Percentiles rank a stretch among this genome's conserved stretches.
Conservation (phyloP, 35 echinoderm and acorn worm species). For the Ophioderma brevispina region DNA sequence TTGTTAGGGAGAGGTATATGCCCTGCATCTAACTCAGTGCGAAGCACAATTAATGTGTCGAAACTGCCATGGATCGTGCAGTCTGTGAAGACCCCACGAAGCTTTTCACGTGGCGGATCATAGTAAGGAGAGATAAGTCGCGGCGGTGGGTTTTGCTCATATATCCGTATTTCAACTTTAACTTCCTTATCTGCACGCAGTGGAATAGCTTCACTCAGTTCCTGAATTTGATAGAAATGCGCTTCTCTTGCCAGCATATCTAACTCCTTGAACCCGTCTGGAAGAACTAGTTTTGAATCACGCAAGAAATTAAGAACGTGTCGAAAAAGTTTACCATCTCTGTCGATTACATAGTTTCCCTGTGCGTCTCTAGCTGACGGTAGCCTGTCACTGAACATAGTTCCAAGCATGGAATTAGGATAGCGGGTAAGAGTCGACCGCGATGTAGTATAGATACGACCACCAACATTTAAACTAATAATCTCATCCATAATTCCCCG, state of each 20-base stretch:
- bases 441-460: slow-evolving; percentile 46
- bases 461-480: slow-evolving; percentile 62
- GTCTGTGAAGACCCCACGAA: too few relatives aligned
- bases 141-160: too few relatives aligned
- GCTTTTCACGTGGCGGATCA: too few relatives aligned
- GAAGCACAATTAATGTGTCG: too few relatives aligned
- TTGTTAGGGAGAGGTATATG: too few relatives aligned
- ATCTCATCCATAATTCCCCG: slow-evolving; percentile 43
- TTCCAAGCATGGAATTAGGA: slow-evolving; percentile 72
- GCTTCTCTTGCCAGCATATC: slow-evolving; percentile 61
- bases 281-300: slow-evolving; percentile 46
- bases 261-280: slow-evolving; percentile 69
- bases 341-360: slow-evolving; percentile 68
- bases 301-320: slow-evolving; percentile 77
- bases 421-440: slow-evolving; percentile 39
- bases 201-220: slow-evolving; percentile 21
- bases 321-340: slow-evolving; percentile 65
- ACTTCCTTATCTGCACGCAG: too few relatives aligned
- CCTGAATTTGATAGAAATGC: slow-evolving; percentile 28
- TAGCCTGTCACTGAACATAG: slow-evolving; percentile 67
- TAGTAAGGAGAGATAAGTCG: too few relatives aligned
- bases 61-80: too few relatives aligned
- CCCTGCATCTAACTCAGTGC: too few relatives aligned
- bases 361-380: slow-evolving; percentile 42
- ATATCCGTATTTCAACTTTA: too few relatives aligned